A percentile compares a stretch with the other conserved stretches of the same genome.
These are phyloP conservation scores for Umimayanthus chanpuru DNA, from an alignment of 92 coral and sea anemone genomes.

Conservation along the genomic window DNA sequence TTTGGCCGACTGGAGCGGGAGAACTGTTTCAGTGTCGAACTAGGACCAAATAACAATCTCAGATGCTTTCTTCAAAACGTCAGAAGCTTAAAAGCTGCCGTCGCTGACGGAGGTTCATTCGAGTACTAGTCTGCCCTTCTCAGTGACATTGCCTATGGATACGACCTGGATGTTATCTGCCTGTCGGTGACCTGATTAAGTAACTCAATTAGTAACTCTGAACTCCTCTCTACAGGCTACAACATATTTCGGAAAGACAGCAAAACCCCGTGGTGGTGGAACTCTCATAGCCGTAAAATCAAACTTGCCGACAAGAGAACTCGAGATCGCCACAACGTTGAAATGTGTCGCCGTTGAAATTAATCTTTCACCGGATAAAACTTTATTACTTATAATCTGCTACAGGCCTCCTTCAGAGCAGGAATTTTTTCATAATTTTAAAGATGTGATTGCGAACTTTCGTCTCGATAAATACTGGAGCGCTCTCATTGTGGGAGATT, in stretches of 20 bases:
- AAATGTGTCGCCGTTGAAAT: constrained; percentile 31
- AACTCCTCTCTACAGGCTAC: constrained; percentile 40
- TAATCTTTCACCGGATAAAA: constrained; percentile 26
- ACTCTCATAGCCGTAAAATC: constrained; percentile 30
- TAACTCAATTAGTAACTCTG: constrained; percentile 19
- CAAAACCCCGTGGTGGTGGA: constrained; percentile 39
- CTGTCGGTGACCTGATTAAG: constrained; percentile 41
- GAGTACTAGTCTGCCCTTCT: constrained; percentile 12
- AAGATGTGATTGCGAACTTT: constrained; percentile 26
- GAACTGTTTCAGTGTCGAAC: no score
- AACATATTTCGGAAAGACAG: constrained; percentile 40
- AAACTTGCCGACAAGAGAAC: constrained; percentile 16
- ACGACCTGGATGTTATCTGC: constrained; percentile 45
- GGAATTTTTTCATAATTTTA: constrained; percentile 33
- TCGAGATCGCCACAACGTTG: not conserved
- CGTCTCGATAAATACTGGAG: constrained; percentile 44
- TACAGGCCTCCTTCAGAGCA: constrained; percentile 34
- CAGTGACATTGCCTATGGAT: constrained; percentile 40
- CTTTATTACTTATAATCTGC: constrained; percentile 34
- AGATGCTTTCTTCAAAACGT: constrained; percentile 32
- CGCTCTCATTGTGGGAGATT: constrained; percentile 51
- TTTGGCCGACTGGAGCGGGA: no score
- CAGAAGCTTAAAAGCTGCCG: constrained; percentile 35
- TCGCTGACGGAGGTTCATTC: constrained; percentile 14
- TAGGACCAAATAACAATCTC: not conserved